phyloP scores from a whole-genome alignment of 2,113 vertebrate genomes.

The Charadrius vociferus region DNA sequence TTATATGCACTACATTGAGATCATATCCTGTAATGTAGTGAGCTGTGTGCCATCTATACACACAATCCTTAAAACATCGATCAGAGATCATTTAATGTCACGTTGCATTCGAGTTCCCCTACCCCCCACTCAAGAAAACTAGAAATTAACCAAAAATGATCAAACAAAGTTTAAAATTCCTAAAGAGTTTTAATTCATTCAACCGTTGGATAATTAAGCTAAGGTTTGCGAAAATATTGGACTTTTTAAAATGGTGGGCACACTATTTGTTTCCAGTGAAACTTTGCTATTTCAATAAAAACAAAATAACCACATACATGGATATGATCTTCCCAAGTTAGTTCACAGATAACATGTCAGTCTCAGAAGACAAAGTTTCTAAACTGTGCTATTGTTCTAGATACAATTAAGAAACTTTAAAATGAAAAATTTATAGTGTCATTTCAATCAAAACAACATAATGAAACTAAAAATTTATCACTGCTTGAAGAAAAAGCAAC shows the following conservation, averaged over 20 bases:
- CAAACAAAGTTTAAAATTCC: constrained; percentile 75
- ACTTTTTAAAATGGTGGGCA: constrained; percentile 56
- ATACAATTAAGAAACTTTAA: constrained; percentile 82
- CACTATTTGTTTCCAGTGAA: constrained; percentile 64
- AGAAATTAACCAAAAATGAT: constrained; percentile 74
- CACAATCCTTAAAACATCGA: constrained; percentile 68
- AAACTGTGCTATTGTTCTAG: constrained; percentile 82
- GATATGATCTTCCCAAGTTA: constrained; percentile 84
- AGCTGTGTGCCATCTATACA: constrained; percentile 52
- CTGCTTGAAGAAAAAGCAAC: constrained; percentile 81
- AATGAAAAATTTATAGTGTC: constrained; percentile 82
- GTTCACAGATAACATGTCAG: constrained; percentile 73
- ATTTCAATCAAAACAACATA: constrained; percentile 79
- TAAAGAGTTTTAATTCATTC: constrained; percentile 70
- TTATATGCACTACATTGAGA: constrained; percentile 76
- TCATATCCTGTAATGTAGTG: constrained; percentile 82
- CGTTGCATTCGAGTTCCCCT: constrained; percentile 54
- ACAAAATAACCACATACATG: constrained; percentile 73
- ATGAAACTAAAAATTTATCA: constrained; percentile 77
- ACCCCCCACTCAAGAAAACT: constrained; percentile 67
- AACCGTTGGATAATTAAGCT: constrained; percentile 51
- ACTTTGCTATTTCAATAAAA: constrained; percentile 63
- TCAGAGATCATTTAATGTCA: constrained; percentile 65
- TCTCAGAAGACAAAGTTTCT: constrained; percentile 78
- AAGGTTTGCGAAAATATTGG: constrained; percentile 11